A percentile compares a stretch with the other conserved stretches of the same genome.
These are phyloP conservation scores for Parnassius glacialis DNA, from an alignment of 2,888 invertebrate genomes.

Conservation along the genomic window DNA sequence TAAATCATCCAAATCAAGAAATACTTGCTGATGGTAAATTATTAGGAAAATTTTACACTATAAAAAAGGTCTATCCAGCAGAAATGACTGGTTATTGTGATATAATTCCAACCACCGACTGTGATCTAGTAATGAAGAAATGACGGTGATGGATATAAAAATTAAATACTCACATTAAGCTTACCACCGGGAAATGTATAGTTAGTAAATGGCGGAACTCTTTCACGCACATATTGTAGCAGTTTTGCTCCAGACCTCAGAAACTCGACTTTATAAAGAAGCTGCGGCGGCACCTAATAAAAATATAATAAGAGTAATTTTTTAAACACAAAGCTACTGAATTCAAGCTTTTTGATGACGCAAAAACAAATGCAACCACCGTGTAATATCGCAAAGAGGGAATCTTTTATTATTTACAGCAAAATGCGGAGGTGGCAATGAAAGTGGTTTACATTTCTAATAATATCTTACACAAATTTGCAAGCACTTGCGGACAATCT, in stretches of 20 bases:
- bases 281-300: slow-evolving; percentile 75
- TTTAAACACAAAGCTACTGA: neutral
- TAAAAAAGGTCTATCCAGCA: too few species aligned
- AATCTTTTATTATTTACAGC: slow-evolving; percentile 18
- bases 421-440: slow-evolving; percentile 11
- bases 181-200: slow-evolving; percentile 84
- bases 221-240: slow-evolving; percentile 88
- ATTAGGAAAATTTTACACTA: too few species aligned
- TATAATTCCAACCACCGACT: too few species aligned
- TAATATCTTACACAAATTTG: slow-evolving; percentile 13
- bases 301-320: neutral
- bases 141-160: neutral
- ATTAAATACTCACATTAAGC: slow-evolving; percentile 84
- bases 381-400: slow-evolving; percentile 9
- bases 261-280: slow-evolving; percentile 87
- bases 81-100: too few species aligned
- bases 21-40: too few species aligned
- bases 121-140: too few species aligned
- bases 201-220: slow-evolving; percentile 86
- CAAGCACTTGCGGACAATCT: slow-evolving; percentile 5
- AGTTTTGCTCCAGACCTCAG: slow-evolving; percentile 82
- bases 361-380: slow-evolving; percentile 6
- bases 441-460: slow-evolving; percentile 16
- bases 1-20: too few species aligned
- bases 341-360: slow-evolving; percentile 5